Evolutionary conservation across 2,888 invertebrate species (phyloP).

Genomic region (Nephrocerus scutellatus): DNA sequence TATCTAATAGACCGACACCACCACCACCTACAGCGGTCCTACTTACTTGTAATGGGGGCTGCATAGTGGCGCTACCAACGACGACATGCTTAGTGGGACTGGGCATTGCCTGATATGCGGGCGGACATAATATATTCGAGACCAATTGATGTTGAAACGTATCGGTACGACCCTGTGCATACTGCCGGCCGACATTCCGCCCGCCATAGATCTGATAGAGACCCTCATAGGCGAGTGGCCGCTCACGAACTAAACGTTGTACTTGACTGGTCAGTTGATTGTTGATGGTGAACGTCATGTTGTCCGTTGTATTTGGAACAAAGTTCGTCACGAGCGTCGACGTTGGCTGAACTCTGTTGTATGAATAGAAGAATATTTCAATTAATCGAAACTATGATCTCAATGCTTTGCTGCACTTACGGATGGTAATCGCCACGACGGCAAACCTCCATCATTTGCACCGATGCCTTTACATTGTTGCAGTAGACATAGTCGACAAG

Average conservation of each 20-base stretch:
- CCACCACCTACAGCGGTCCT: too few relatives aligned
- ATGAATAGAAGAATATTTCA: conserved; percentile 4
- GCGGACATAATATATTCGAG: conserved; percentile 88
- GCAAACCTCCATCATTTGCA: conserved; percentile 93
- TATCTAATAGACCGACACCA: too few relatives aligned
- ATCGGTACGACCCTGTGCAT: conserved; percentile 61
- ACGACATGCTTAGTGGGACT: conserved; percentile 51
- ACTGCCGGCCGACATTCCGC: conserved; percentile 62
- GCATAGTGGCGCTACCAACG: conserved; percentile 52
- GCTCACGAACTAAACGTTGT: conserved; percentile 62
- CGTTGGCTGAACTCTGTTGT: conserved; percentile 48
- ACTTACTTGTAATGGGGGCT: conserved; percentile 46
- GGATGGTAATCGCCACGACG: conserved; percentile 51
- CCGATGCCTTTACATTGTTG: conserved; percentile 93
- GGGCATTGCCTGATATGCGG: conserved; percentile 82
- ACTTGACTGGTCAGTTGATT: conserved; percentile 76
- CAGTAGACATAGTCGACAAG: conserved; percentile 94
- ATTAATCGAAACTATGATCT: background rate
- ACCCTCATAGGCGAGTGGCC: conserved; percentile 71
- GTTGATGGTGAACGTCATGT: conserved; percentile 90
- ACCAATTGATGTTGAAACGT: conserved; percentile 88
- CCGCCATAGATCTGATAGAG: conserved; percentile 58
- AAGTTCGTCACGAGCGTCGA: conserved; percentile 66
- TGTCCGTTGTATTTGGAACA: conserved; percentile 69
- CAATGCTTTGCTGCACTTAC: conserved; percentile 28